phyloP scores from a whole-genome alignment of 2,888 invertebrate species.

The Eupithecia dodoneata region DNA sequence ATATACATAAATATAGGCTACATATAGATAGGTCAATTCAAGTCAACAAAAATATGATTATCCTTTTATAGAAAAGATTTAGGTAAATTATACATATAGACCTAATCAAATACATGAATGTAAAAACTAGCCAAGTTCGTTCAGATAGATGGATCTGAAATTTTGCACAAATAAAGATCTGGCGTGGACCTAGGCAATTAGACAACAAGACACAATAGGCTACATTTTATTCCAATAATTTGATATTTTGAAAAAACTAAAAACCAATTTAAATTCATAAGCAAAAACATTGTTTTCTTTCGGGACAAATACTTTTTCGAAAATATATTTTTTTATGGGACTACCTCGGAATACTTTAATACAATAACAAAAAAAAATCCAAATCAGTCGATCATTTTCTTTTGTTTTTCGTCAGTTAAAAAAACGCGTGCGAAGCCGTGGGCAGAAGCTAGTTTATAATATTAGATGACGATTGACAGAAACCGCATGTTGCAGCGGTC shows the following conservation, averaged over 20 bases:
- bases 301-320: too few relatives aligned
- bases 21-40: not conserved
- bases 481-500: not conserved
- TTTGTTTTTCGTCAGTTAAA: too few relatives aligned
- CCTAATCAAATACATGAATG: too few relatives aligned
- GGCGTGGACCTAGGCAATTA: not conserved
- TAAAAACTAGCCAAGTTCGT: too few relatives aligned
- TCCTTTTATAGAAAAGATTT: not conserved
- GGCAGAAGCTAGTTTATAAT: not conserved
- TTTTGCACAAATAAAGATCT: not conserved
- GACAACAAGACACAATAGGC: not conserved
- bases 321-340: too few relatives aligned
- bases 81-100: not conserved
- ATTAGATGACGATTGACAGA: not conserved
- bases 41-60: not conserved
- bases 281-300: too few relatives aligned
- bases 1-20: too few relatives aligned
- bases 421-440: not conserved
- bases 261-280: too few relatives aligned
- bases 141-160: not conserved
- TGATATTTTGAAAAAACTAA: too few relatives aligned
- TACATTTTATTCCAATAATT: not conserved
- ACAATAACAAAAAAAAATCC: too few relatives aligned
- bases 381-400: too few relatives aligned
- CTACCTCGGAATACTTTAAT: too few relatives aligned